These are phyloP conservation scores for Antennarius maculatus DNA, from an alignment of 2,797 vertebrate species.

Conservation along the genomic window DNA sequence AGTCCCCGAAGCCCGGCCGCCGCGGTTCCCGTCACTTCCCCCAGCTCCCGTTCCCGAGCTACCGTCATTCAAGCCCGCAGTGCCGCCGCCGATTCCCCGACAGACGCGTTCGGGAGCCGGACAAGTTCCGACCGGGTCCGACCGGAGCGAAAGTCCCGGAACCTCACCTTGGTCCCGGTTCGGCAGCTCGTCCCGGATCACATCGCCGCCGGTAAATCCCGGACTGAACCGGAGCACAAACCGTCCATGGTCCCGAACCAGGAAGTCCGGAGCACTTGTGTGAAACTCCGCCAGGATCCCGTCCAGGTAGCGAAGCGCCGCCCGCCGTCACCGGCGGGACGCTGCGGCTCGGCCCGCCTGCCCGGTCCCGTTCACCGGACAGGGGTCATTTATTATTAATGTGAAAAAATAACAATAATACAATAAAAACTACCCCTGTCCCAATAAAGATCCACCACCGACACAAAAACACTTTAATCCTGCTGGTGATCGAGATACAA, in stretches of 20 bases:
- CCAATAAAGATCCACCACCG: not conserved
- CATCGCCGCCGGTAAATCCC: slow-evolving; percentile 53
- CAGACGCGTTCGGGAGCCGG: slow-evolving; percentile 49
- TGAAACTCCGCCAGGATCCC: slow-evolving; percentile 70
- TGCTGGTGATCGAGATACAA: not conserved
- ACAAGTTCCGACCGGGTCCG: slow-evolving; percentile 48
- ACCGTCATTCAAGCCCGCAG: slow-evolving; percentile 67
- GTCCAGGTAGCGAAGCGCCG: slow-evolving; percentile 80
- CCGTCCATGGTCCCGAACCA: slow-evolving; percentile 76
- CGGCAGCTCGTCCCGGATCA: slow-evolving; percentile 54
- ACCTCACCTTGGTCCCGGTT: slow-evolving; percentile 72
- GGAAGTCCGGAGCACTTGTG: slow-evolving; percentile 78
- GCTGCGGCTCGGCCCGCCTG: not conserved
- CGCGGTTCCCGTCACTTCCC: slow-evolving; percentile 34
- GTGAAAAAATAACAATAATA: too few relatives aligned
- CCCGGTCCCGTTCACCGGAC: too few relatives aligned
- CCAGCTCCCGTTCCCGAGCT: slow-evolving; percentile 36
- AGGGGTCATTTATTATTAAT: too few relatives aligned
- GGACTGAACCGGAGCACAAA: slow-evolving; percentile 38
- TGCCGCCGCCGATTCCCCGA: slow-evolving; percentile 37
- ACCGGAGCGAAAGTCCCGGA: not conserved
- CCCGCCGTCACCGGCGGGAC: slow-evolving; percentile 66
- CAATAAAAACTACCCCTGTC: too few relatives aligned
- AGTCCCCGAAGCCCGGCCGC: not conserved
- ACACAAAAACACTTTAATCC: not conserved